Evolutionary conservation across 2,113 vertebrate species (phyloP), one percentile per base, ranked within the genome.

Genomic region (Lucifuga dentata): DNA sequence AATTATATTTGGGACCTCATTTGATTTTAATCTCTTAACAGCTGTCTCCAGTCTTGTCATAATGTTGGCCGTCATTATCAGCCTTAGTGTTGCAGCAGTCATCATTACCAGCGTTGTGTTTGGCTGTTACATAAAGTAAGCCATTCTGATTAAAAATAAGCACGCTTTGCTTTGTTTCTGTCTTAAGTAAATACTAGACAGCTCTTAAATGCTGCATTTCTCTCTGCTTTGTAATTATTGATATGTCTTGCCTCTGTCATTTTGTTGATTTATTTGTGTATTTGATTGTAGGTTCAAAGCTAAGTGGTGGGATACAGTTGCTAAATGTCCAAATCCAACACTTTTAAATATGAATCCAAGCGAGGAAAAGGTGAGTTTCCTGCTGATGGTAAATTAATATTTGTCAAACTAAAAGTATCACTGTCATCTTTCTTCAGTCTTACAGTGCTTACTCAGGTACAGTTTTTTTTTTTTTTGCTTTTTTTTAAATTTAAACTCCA

Each of bases 41-140:
- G 92, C 77, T 33, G 0, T 21, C 5, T 76, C 87, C 2, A 0
- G 0, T 6, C 0, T 3, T 0, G 0, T 0, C 5, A 0, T 41
- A 3, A 0, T 62, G 1, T n/a, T 36, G 35, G 44, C 4, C 3
- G 0, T 86, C 13, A 68, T 88, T 56, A 5, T 78, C 5, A 1
- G 13, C 48, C 43, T 90, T 13, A 81, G 85, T 70, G 0, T 87
- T 2, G 23, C 39, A 68, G 70, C 89, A 33, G 21, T 88, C 56
- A 1, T 83, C 36, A 33, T 79, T 32, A 78, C 51, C 21, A n/a
- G 0, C 29, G 29, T 11, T 6, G 10, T 67, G 1, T 89, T 57
- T 51, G 20, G 13, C 43, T 76, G 49, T 40, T 73, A 17, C 58
- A 26, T 70, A 46, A 90, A 77, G 92, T 93, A 90, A 85, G 91